Base-by-base conservation (phyloP, 2,888 invertebrate species). In the Aphodius granarius region DNA sequence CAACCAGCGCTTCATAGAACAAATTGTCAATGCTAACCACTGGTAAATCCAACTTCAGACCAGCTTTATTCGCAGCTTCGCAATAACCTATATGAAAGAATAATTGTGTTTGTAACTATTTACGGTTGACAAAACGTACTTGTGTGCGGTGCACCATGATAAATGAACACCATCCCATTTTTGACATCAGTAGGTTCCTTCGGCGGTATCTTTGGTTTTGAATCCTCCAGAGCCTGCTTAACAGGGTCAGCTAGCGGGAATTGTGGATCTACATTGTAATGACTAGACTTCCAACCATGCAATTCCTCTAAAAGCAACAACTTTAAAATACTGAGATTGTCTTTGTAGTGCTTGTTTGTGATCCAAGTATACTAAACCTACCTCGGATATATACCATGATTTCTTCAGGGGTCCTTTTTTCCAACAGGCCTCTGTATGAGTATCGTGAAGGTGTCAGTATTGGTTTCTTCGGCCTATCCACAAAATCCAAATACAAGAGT, bases 11-110 rank as follows among this genome's bases (percentile, higher is more conserved):
- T 82, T 89, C 88, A 75, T 88, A 88, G 81, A 88, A 89, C 83
- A 88, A 86, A 23, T 84, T 82, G 83, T 90, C 92, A 75, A 90
- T 86, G 83, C 87, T 90, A 77, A 89, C 81, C 4, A 88, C 88
- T 0, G 90, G 89, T 75, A 91, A 78, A 3, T 83, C 79, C 2
- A 91, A 83, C 4, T 78, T 81, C 82, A 87, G 89, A 3, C 89
- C 90, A 16, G 83, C 80, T 79, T 80, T 79, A 73, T 84, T 83
- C 1, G 87, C 87, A 18, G 83, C 82, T 78, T 82, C 81, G 23
- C 82, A 73, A 78, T 81, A 84, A 75, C 85, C 87, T 87, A 73
- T 66, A 72, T 15, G 65, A 19, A 43, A 66, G 68, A 62, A n/a
- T 17, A 23, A 63, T 22, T 16, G 16, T 16, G 65, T 68, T 73